A percentile compares a stretch with the other conserved stretches of the same genome.
phyloP scores from a whole-genome alignment of 2,113 vertebrate genomes.

The Elaphurus davidianus region DNA sequence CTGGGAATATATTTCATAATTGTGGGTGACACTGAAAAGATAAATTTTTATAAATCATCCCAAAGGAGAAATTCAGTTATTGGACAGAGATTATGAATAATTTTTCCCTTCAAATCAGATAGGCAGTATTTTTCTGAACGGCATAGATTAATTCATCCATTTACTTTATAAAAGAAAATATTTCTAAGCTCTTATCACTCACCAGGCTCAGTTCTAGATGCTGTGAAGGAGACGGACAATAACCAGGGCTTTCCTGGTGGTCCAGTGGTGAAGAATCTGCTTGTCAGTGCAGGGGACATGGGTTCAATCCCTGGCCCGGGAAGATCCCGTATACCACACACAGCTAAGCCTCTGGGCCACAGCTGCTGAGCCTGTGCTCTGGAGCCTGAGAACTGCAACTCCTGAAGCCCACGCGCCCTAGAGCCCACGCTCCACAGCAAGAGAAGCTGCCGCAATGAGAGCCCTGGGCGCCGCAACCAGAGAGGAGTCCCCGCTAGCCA shows the following conservation, averaged over 20 bases:
- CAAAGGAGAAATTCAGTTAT: background rate
- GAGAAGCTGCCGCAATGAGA: accelerated
- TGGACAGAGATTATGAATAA: background rate
- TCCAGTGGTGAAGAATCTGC: background rate
- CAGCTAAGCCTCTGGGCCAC: background rate
- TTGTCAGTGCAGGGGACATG: background rate
- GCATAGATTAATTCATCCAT: background rate
- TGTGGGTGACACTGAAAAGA: background rate
- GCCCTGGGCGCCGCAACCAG: accelerated
- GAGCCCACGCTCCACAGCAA: accelerated
- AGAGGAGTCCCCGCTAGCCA: background rate
- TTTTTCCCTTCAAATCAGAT: background rate
- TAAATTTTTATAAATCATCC: background rate
- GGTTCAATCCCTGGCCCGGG: background rate
- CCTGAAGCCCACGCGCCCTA: accelerated
- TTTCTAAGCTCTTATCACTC: background rate
- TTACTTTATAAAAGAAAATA: background rate
- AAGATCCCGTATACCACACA: background rate
- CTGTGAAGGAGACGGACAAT: background rate
- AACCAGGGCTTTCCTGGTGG: background rate
- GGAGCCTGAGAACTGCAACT: background rate
- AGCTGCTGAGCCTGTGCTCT: background rate
- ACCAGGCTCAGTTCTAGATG: background rate
- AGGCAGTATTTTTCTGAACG: conserved; percentile 17
- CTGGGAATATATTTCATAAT: conserved; percentile 7